Evolutionary conservation across 2,797 vertebrate species (phyloP).

Genomic region (Myotis pilosus): DNA sequence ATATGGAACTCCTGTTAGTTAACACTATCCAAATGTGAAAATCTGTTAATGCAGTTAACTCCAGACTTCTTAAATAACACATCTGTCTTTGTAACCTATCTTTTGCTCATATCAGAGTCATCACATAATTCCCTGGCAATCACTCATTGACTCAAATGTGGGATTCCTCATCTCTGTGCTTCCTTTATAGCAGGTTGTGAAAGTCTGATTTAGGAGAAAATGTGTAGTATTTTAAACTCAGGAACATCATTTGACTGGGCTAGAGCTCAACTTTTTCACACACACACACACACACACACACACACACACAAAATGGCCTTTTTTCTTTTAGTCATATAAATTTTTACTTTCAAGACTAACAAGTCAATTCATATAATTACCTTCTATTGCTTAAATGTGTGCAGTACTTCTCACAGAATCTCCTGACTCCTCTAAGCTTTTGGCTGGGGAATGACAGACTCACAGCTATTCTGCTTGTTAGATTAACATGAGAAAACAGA

Average conservation of each 20-base stretch:
- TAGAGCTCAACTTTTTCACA: slow-evolving; percentile 35
- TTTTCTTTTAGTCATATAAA: slow-evolving; percentile 19
- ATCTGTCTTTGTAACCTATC: slow-evolving; percentile 30
- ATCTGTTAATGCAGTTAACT: slow-evolving; percentile 71
- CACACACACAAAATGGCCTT: neutral
- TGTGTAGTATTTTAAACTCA: slow-evolving; percentile 30
- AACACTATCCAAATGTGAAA: slow-evolving; percentile 77
- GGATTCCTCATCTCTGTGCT: slow-evolving; percentile 37
- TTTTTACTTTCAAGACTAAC: slow-evolving; percentile 64
- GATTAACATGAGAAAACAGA: slow-evolving; percentile 81
- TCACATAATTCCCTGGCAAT: slow-evolving; percentile 41
- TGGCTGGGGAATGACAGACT: slow-evolving; percentile 53
- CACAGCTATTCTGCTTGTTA: slow-evolving; percentile 58
- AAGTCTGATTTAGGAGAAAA: neutral
- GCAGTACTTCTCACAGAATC: neutral
- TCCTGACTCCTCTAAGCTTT: slow-evolving; percentile 67
- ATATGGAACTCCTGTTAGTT: slow-evolving; percentile 69
- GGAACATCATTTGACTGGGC: slow-evolving; percentile 27
- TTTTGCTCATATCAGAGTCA: slow-evolving; percentile 32
- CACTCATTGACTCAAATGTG: slow-evolving; percentile 43
- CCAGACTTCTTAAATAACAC: slow-evolving; percentile 72
- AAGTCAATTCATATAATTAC: slow-evolving; percentile 66
- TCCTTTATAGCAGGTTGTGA: neutral
- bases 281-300: slow-evolving; percentile 14
- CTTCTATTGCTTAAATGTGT: slow-evolving; percentile 65